Percentiles rank a stretch among this genome's conserved stretches.
Conservation (phyloP, 1,140 invertebrate species). For the Atopsyche davidsoni region DNA sequence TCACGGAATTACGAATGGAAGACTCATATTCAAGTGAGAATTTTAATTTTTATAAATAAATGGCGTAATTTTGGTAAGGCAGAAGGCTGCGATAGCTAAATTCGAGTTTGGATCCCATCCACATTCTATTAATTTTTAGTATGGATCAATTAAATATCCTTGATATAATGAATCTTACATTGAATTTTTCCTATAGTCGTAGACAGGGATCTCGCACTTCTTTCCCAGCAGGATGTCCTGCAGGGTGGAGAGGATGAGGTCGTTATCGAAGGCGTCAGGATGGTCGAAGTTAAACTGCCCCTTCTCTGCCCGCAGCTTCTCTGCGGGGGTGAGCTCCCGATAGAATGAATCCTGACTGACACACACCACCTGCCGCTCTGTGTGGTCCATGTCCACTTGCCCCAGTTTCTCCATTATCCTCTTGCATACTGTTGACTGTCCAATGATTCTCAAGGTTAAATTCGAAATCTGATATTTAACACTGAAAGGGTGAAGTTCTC, state of each 20-base stretch:
- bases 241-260: constrained; percentile 73
- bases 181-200: constrained; percentile 83
- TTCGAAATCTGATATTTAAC: neutral
- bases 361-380: constrained; percentile 83
- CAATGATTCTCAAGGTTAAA: constrained; percentile 3
- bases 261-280: constrained; percentile 88
- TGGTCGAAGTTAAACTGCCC: constrained; percentile 98
- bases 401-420: constrained; percentile 92
- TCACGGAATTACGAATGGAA: no score
- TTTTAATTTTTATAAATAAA: no score
- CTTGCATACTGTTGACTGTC: constrained; percentile 90
- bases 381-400: constrained; percentile 82
- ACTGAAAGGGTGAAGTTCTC: no score
- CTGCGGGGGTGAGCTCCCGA: constrained; percentile 71
- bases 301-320: constrained; percentile 77
- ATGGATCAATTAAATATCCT: no score
- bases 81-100: no score
- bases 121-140: no score
- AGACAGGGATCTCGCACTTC: constrained; percentile 81
- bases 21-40: no score
- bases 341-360: constrained; percentile 98
- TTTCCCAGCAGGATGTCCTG: constrained; percentile 75
- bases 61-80: no score
- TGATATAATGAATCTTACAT: constrained; percentile 55
- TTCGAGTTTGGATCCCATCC: no score